These are phyloP conservation scores for Galbula dea DNA, from an alignment of 2,113 vertebrate species.

Conservation along the genomic window DNA sequence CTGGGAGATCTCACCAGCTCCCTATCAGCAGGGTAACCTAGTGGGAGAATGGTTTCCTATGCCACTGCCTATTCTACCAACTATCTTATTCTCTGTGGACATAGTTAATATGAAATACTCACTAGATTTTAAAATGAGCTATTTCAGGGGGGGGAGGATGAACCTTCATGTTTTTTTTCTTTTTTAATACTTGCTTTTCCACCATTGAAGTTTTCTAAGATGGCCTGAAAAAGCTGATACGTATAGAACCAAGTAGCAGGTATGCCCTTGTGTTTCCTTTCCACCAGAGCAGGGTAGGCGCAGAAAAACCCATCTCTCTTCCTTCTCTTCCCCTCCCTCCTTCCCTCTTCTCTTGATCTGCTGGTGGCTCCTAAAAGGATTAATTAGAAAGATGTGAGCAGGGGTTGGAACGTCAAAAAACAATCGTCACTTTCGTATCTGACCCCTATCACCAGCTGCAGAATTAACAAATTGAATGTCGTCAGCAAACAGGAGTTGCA, in stretches of 20 bases:
- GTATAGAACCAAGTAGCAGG: background rate
- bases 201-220: background rate
- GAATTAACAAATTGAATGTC: conserved; percentile 86
- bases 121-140: background rate
- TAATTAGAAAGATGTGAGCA: conserved; percentile 82
- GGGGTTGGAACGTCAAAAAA: conserved; percentile 79
- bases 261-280: background rate
- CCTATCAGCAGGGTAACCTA: fast-evolving
- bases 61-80: background rate
- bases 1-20: background rate
- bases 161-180: background rate
- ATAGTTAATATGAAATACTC: background rate
- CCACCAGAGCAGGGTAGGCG: background rate
- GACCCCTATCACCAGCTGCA: conserved; percentile 82
- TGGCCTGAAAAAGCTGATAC: background rate
- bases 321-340: conserved; percentile 10
- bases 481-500: conserved; percentile 82
- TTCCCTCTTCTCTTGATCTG: conserved; percentile 64
- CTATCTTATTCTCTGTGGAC: fast-evolving
- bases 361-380: conserved; percentile 79
- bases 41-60: background rate
- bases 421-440: conserved; percentile 84
- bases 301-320: background rate
- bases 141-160: background rate
- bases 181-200: background rate